A percentile compares a stretch with the other conserved stretches of the same genome.
phyloP scores from a whole-genome alignment of 2,888 invertebrate genomes.

The Phania funesta region DNA sequence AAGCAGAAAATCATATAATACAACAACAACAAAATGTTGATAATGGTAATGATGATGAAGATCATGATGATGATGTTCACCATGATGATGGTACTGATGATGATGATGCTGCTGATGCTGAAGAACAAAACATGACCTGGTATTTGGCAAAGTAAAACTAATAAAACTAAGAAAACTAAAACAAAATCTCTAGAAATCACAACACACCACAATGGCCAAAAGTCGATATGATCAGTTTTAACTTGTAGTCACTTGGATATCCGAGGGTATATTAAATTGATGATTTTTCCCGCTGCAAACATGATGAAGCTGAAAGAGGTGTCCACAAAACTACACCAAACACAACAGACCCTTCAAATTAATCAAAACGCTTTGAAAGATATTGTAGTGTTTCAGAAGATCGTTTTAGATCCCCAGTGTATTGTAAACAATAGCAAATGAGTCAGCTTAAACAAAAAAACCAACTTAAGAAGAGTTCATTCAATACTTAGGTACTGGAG shows the following conservation, averaged over 20 bases:
- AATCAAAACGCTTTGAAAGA: not conserved
- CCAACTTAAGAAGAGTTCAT: constrained; percentile 62
- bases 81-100: constrained; percentile 8
- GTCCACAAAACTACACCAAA: too few species aligned
- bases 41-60: constrained; percentile 33
- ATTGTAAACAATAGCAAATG: constrained; percentile 38
- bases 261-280: not conserved
- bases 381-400: not conserved
- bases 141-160: constrained; percentile 8
- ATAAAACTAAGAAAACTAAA: constrained; percentile 30
- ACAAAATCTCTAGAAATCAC: constrained; percentile 43
- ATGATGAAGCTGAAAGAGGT: not conserved
- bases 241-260: not conserved
- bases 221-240: constrained; percentile 45
- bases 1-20: constrained; percentile 58
- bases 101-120: not conserved
- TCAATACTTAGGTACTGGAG: constrained; percentile 29
- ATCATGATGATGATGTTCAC: constrained; percentile 30
- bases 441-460: constrained; percentile 27
- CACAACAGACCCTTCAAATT: too few species aligned
- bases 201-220: constrained; percentile 59
- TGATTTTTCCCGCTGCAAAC: not conserved
- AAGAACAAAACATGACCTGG: constrained; percentile 45
- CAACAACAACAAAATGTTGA: constrained; percentile 56
- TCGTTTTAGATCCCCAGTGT: not conserved